Evolutionary conservation across 2,888 invertebrate species (phyloP).

Genomic region (Tillus elongatus): DNA sequence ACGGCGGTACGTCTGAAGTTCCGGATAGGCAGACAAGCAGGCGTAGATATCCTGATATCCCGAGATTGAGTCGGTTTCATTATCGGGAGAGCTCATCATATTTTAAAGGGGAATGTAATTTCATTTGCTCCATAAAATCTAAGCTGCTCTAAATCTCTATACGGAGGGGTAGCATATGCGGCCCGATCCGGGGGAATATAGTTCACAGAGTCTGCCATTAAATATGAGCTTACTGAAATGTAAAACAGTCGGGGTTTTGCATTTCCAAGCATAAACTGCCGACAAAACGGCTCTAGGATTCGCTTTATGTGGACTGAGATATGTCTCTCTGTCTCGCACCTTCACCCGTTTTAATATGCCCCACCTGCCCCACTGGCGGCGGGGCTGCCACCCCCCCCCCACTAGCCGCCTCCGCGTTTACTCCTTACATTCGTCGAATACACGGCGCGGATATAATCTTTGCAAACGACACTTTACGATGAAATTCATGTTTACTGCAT

Average conservation of each 20-base stretch:
- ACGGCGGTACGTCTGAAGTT: too few relatives aligned
- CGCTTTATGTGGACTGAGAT: conserved; percentile 40
- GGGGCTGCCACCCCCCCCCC: too few relatives aligned
- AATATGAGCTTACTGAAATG: conserved; percentile 47
- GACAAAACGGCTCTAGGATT: conserved; percentile 43
- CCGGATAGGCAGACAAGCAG: too few relatives aligned
- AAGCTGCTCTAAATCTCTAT: conserved; percentile 43
- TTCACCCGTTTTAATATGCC: too few relatives aligned
- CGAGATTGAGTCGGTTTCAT: conserved; percentile 38
- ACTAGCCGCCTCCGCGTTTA: too few relatives aligned
- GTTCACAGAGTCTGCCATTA: conserved; percentile 43
- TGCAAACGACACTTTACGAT: conserved; percentile 35
- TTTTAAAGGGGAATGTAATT: conserved; percentile 46
- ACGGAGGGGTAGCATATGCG: conserved; percentile 40
- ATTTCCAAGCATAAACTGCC: conserved; percentile 45
- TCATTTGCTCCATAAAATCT: conserved; percentile 46
- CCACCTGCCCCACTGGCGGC: too few relatives aligned
- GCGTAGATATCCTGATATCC: too few relatives aligned
- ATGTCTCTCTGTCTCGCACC: too few relatives aligned
- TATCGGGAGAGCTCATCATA: conserved; percentile 46
- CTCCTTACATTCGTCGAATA: too few relatives aligned
- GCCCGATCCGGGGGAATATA: conserved; percentile 39
- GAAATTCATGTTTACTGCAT: conserved; percentile 40
- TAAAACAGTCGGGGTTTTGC: conserved; percentile 46
- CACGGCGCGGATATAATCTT: conserved; percentile 37